phyloP scores from a whole-genome alignment of 2,113 vertebrate species.

The Bolborhynchus lineola region DNA sequence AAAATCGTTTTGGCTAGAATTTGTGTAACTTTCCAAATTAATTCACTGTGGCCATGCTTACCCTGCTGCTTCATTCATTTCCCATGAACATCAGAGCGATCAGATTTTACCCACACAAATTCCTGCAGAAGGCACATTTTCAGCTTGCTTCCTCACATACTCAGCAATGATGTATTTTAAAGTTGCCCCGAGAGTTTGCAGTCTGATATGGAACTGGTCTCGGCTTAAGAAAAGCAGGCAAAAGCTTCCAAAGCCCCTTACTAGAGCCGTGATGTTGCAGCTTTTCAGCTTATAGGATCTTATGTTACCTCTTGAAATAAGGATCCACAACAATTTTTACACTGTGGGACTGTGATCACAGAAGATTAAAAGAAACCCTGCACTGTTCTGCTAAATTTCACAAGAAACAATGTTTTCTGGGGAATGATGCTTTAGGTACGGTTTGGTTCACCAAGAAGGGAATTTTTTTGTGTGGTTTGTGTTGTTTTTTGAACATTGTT shows the following conservation, averaged over 20 bases:
- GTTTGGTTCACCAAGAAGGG: neutral
- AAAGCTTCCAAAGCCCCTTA: constrained; percentile 17
- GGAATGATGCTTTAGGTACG: neutral
- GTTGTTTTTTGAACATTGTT: neutral
- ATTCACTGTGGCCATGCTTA: constrained; percentile 58
- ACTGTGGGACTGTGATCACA: neutral
- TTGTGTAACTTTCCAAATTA: constrained; percentile 57
- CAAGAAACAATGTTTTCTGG: neutral
- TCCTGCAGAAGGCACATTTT: constrained; percentile 57
- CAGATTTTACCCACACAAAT: constrained; percentile 55
- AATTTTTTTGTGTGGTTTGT: neutral
- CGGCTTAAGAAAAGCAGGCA: neutral
- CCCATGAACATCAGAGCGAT: constrained; percentile 65
- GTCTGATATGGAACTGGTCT: neutral
- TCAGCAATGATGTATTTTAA: constrained; percentile 33
- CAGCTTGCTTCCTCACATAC: constrained; percentile 31
- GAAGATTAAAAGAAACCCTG: constrained; percentile 1
- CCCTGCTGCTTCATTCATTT: constrained; percentile 45
- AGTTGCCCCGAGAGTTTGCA: neutral
- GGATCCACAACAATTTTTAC: neutral
- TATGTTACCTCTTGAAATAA: constrained; percentile 22
- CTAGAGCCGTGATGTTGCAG: constrained; percentile 23
- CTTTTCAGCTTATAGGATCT: constrained; percentile 29
- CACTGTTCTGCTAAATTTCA: neutral
- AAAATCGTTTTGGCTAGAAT: constrained; percentile 31